These are phyloP conservation scores for Andricus curvator DNA, from an alignment of 2,888 invertebrate species.

Conservation along the genomic window DNA sequence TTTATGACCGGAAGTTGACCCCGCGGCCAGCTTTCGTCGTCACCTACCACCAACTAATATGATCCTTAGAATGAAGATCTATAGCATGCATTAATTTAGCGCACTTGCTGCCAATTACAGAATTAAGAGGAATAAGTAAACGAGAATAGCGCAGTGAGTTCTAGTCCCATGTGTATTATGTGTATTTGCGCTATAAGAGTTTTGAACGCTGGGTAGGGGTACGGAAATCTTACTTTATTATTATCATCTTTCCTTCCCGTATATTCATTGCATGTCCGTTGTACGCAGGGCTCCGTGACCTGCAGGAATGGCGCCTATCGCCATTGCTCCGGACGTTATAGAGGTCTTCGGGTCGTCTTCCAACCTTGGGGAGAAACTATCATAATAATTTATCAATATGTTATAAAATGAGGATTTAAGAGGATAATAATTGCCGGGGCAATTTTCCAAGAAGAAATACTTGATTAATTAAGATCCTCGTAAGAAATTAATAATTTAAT, in stretches of 20 bases:
- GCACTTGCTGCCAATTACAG: conserved; percentile 60
- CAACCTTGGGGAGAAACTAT: not conserved
- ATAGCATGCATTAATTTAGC: conserved; percentile 50
- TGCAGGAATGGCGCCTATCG: conserved; percentile 33
- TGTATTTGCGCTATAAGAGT: conserved; percentile 9
- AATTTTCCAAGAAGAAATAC: not conserved
- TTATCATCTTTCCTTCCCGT: conserved; percentile 13
- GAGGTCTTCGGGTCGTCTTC: conserved; percentile 13
- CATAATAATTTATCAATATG: conserved; percentile 7
- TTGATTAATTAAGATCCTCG: not conserved
- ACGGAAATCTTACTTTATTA: conserved; percentile 38
- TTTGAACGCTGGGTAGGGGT: not conserved
- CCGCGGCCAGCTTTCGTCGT: conserved; percentile 56
- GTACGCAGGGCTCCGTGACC: conserved; percentile 33
- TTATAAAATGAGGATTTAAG: not conserved
- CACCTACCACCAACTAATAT: conserved; percentile 49
- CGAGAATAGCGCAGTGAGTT: conserved; percentile 52
- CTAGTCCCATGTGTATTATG: conserved; percentile 4
- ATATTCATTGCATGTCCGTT: conserved; percentile 15
- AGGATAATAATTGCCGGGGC: not conserved
- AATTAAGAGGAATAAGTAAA: conserved; percentile 61
- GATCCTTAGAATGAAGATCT: conserved; percentile 38
- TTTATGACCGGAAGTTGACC: conserved; percentile 72
- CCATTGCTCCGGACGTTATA: conserved; percentile 13
- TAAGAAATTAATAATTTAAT: conserved; percentile 9